Conservation (phyloP, 2,797 vertebrate genomes). For the Lepilemur septentrionalis region DNA sequence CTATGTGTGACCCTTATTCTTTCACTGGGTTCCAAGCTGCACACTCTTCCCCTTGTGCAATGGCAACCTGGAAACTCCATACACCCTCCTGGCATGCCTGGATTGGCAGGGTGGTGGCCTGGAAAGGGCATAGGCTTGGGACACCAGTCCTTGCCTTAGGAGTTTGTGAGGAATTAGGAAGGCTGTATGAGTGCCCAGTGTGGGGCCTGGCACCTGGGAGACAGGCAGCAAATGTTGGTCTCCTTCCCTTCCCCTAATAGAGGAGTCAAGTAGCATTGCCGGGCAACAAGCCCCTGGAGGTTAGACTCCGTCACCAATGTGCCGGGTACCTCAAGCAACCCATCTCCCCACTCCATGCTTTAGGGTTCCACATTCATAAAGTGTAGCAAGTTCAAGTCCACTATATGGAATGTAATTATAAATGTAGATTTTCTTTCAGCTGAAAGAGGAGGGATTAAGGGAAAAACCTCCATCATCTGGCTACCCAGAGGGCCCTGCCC, state of each 20-base stretch:
- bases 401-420: neutral
- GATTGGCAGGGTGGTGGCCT: conserved; percentile 59
- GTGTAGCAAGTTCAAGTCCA: neutral
- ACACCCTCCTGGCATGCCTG: conserved; percentile 29
- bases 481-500: neutral
- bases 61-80: conserved; percentile 34
- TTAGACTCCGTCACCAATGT: neutral
- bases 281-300: neutral
- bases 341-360: neutral
- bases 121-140: neutral
- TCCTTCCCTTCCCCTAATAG: neutral
- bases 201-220: neutral
- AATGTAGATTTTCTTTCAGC: neutral
- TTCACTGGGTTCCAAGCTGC: neutral
- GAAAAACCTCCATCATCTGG: neutral
- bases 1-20: conserved; percentile 38
- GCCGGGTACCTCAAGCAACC: neutral
- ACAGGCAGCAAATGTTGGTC: neutral
- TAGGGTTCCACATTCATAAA: neutral
- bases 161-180: neutral
- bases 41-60: neutral
- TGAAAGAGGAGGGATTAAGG: neutral
- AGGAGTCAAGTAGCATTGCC: neutral
- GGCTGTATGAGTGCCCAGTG: neutral
- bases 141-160: neutral